Evolutionary conservation across 1,140 invertebrate genomes (phyloP).

Genomic region (Panulirus ornatus): DNA sequence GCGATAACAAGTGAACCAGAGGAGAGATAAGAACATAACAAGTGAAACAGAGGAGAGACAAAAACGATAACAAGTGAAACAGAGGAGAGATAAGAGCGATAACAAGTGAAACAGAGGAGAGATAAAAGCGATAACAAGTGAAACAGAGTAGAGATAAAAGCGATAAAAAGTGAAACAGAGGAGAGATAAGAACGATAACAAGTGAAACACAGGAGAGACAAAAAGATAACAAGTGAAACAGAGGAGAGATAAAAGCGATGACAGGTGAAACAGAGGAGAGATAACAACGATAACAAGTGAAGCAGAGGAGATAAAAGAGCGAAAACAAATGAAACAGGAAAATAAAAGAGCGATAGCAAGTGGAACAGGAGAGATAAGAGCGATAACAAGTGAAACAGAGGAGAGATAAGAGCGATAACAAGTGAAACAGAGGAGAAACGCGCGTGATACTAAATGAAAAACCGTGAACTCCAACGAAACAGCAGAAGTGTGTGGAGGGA

Average conservation of each 20-base stretch:
- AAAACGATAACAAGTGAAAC: background rate
- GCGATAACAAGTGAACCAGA: background rate
- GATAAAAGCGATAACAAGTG: background rate
- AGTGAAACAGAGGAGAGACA: no score
- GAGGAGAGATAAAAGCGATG: no score
- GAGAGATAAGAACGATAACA: no score
- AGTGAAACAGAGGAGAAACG: background rate
- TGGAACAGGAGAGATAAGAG: background rate
- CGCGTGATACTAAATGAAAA: background rate
- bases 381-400: background rate
- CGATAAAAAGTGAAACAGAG: no score
- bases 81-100: background rate
- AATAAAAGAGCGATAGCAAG: background rate
- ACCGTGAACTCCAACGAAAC: background rate
- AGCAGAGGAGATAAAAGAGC: background rate
- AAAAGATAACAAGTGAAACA: background rate
- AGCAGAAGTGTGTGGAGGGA: no score
- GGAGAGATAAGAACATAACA: no score
- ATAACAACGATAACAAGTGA: no score
- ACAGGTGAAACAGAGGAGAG: no score
- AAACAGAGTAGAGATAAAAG: background rate
- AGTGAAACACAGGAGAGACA: no score
- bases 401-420: background rate
- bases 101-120: background rate
- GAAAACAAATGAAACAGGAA: background rate